Evolutionary conservation across 1,140 invertebrate genomes (phyloP), one percentile per base, ranked within the genome.

Genomic region (Charaxes varanes): DNA sequence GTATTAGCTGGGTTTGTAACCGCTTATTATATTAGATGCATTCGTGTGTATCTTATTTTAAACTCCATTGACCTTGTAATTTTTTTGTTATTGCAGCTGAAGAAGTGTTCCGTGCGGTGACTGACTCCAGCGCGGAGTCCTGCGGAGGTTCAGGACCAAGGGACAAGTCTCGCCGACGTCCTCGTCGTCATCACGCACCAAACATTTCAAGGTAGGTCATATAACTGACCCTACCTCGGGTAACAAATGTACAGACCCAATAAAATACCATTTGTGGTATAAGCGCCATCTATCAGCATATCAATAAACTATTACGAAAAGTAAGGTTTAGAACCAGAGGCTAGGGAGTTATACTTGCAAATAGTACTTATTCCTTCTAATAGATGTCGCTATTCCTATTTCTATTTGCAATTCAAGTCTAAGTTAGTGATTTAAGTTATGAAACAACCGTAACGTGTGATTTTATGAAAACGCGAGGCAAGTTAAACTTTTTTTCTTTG

Each of bases 51-150:
- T n/a, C n/a, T n/a, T n/a, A n/a, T n/a, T n/a, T n/a, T n/a, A n/a
- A n/a, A n/a, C n/a, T n/a, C n/a, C n/a, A n/a, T n/a, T n/a, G n/a
- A n/a, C n/a, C n/a, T n/a, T n/a, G n/a, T 13, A 2, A 26, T 1
- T 6, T 2, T 4, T 24, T 15, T 16, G 34, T 15, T 10, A 7
- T 6, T n/a, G 2, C 35, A 46, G 31, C 43, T 6, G 43, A 46
- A 6, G 43, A 46, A 32, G 43, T 46, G 51, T 71, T 79, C 42
- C 64, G 79, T 16, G 70, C 72, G 6, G 70, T 77, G 34, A 80
- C 76, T 22, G 78, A 81, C 58, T 79, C 74, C 0, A 78, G 74
- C 53, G 77, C 77, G 30, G 78, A 81, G 60, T 78, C 78, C 4
- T 58, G 69, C 62, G 60, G 63, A 59, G 60, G 57, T 31, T 61